Conservation (phyloP, 2,113 vertebrate genomes). For the Passer domesticus region DNA sequence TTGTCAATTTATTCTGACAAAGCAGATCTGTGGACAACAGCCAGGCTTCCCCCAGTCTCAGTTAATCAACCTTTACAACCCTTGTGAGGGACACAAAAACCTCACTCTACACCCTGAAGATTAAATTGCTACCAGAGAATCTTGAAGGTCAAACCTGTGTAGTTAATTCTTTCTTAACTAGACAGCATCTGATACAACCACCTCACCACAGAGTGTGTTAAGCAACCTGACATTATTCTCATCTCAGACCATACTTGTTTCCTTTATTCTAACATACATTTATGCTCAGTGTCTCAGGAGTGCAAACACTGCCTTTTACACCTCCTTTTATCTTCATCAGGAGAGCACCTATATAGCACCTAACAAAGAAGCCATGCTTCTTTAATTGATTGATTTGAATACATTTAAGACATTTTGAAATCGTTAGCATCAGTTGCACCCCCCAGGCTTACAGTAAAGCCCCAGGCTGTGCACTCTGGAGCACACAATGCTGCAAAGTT, state of each 20-base stretch:
- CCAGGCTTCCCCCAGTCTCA: neutral
- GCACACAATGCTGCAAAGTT: neutral
- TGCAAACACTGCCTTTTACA: neutral
- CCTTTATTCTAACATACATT: neutral
- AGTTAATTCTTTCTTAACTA: neutral
- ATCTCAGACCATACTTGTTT: neutral
- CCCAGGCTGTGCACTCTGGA: neutral
- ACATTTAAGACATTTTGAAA: neutral
- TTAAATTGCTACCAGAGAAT: neutral
- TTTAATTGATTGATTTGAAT: neutral
- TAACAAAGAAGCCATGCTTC: neutral
- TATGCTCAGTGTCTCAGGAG: neutral
- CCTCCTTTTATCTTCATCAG: neutral
- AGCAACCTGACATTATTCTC: neutral
- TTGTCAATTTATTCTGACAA: neutral
- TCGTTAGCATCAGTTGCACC: neutral
- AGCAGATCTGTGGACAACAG: neutral
- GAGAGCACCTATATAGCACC: neutral
- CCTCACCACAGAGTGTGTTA: accelerated
- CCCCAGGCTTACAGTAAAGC: neutral
- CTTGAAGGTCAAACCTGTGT: neutral
- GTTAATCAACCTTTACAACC: neutral
- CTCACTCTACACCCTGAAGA: neutral
- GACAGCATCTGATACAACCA: neutral
- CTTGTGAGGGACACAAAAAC: neutral